Conservation (phyloP, 2,888 invertebrate species). For the Phalera bucephala region DNA sequence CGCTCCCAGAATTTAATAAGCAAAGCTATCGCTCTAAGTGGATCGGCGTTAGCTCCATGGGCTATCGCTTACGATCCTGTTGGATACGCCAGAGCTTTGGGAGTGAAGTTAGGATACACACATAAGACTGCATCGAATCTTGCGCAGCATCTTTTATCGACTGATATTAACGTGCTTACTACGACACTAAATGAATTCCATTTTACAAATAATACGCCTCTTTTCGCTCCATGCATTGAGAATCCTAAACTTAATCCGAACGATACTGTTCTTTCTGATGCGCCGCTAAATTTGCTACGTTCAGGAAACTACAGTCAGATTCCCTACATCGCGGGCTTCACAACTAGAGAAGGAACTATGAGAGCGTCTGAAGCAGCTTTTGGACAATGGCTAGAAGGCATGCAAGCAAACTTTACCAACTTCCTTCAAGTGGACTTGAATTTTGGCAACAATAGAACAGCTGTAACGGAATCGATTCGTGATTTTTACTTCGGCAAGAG, state of each 20-base stretch:
- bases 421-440: constrained; percentile 63
- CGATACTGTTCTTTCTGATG: constrained; percentile 50
- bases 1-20: constrained; percentile 49
- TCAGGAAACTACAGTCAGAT: constrained; percentile 57
- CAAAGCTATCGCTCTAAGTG: constrained; percentile 67
- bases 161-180: constrained; percentile 44
- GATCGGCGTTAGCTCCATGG: constrained; percentile 68
- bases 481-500: constrained; percentile 55
- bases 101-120: constrained; percentile 48
- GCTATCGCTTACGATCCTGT: constrained; percentile 69
- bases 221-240: constrained; percentile 73
- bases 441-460: constrained; percentile 38
- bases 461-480: constrained; percentile 40
- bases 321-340: constrained; percentile 62
- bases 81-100: constrained; percentile 51
- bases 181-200: constrained; percentile 43
- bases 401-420: constrained; percentile 60
- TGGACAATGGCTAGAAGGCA: constrained; percentile 48
- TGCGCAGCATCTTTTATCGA: constrained; percentile 43
- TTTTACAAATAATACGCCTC: constrained; percentile 57
- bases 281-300: constrained; percentile 55
- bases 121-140: constrained; percentile 42
- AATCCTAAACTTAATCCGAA: constrained; percentile 38
- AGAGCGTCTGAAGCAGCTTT: constrained; percentile 51
- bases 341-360: constrained; percentile 64